Percentiles rank a stretch among this genome's conserved stretches.
Evolutionary conservation across 2,113 vertebrate species (phyloP).

Genomic region (Prochilodus magdalenae): DNA sequence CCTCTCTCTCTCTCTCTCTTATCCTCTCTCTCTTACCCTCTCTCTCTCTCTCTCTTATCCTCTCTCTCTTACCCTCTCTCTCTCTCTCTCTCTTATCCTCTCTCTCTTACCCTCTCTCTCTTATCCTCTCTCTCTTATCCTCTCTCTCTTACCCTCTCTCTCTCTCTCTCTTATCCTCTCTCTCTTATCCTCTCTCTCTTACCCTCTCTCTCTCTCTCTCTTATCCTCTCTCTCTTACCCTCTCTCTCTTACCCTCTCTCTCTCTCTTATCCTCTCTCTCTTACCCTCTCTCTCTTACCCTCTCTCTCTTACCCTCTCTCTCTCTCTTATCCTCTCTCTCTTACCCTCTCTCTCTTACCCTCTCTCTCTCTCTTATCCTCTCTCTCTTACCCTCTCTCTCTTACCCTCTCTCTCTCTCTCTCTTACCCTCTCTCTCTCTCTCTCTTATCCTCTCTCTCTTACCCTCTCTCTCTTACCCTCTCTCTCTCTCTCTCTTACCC

Average conservation of each 20-base stretch:
- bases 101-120: not conserved
- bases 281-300: no score
- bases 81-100: no score
- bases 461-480: no score
- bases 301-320: no score
- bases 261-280: not conserved
- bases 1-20: not conserved
- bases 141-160: not conserved
- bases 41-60: not conserved
- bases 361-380: not conserved
- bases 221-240: not conserved
- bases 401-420: no score
- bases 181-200: not conserved
- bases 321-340: no score
- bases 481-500: no score
- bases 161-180: not conserved
- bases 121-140: not conserved
- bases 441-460: no score
- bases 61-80: no score
- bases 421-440: no score
- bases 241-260: not conserved
- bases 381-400: not conserved
- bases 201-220: not conserved
- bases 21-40: not conserved
- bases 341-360: no score